A percentile compares a stretch with the other conserved stretches of the same genome.
phyloP scores from a whole-genome alignment of 2,888 invertebrate species.

The Poecilus cupreus region DNA sequence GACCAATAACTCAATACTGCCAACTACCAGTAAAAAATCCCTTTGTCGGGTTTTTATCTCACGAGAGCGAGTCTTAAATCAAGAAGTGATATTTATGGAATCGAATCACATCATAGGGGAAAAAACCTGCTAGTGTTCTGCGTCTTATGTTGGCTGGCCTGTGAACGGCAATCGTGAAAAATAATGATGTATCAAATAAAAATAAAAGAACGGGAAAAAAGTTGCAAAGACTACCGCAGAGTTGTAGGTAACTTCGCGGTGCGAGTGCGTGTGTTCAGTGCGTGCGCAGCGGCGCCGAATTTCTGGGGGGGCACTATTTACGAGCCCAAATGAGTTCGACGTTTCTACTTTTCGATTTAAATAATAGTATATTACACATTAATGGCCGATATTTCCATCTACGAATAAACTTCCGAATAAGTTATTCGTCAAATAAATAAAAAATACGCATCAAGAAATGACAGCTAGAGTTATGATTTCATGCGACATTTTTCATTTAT shows the following conservation, averaged over 20 bases:
- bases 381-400: too few relatives aligned
- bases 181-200: conserved; percentile 69
- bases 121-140: conserved; percentile 37
- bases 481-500: too few relatives aligned
- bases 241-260: conserved; percentile 35
- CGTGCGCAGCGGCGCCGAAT: conserved; percentile 19
- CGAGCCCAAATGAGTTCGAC: too few relatives aligned
- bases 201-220: conserved; percentile 65
- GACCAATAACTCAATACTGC: conserved; percentile 15
- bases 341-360: too few relatives aligned
- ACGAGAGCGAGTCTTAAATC: conserved; percentile 1
- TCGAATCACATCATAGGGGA: conserved; percentile 3
- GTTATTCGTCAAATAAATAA: too few relatives aligned
- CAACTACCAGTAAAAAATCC: neutral
- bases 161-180: conserved; percentile 66
- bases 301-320: neutral
- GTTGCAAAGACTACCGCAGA: conserved; percentile 26
- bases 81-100: conserved; percentile 36
- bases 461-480: too few relatives aligned
- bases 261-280: neutral
- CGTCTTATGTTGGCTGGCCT: neutral
- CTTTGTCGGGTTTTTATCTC: neutral
- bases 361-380: too few relatives aligned
- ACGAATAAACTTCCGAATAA: too few relatives aligned
- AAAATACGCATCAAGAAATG: too few relatives aligned